Conservation (phyloP, 2,113 vertebrate species). For the Micronycteris hirsuta region DNA sequence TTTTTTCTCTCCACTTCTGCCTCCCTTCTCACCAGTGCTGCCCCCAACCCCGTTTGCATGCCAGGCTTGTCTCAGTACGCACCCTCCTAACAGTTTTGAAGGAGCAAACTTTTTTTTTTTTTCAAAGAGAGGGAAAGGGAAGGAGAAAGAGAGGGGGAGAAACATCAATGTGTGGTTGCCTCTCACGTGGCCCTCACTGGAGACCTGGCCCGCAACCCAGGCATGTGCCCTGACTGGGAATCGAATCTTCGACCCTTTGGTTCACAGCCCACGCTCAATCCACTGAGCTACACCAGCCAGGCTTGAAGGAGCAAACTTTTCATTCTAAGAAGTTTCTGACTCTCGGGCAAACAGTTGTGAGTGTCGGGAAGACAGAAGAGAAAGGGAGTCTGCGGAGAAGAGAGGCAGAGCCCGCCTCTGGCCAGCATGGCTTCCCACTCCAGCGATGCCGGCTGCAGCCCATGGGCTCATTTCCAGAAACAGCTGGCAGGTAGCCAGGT, state of each 20-base stretch:
- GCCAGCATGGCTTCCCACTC: not conserved
- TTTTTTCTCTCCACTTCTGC: not conserved
- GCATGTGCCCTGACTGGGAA: too few relatives aligned
- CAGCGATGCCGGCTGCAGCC: not conserved
- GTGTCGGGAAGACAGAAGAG: not conserved
- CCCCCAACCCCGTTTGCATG: not conserved
- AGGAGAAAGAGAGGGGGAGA: too few relatives aligned
- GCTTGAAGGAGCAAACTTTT: not conserved
- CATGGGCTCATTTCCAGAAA: not conserved
- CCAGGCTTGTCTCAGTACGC: not conserved
- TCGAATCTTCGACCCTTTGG: too few relatives aligned
- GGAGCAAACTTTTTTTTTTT: not conserved
- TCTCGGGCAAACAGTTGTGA: not conserved
- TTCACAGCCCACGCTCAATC: too few relatives aligned
- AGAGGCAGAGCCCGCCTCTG: not conserved
- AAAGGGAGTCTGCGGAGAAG: not conserved
- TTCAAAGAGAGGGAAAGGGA: too few relatives aligned
- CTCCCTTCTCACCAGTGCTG: accelerated
- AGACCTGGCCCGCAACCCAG: too few relatives aligned
- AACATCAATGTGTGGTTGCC: too few relatives aligned
- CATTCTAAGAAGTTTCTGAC: not conserved
- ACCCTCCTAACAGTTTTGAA: not conserved
- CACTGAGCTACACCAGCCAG: too few relatives aligned
- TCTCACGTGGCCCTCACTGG: too few relatives aligned
- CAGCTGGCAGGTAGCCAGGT: not conserved